Evolutionary conservation across 2,888 invertebrate genomes (phyloP), one percentile per base, ranked within the genome.

Genomic region (Caenorhabditis plicata): DNA sequence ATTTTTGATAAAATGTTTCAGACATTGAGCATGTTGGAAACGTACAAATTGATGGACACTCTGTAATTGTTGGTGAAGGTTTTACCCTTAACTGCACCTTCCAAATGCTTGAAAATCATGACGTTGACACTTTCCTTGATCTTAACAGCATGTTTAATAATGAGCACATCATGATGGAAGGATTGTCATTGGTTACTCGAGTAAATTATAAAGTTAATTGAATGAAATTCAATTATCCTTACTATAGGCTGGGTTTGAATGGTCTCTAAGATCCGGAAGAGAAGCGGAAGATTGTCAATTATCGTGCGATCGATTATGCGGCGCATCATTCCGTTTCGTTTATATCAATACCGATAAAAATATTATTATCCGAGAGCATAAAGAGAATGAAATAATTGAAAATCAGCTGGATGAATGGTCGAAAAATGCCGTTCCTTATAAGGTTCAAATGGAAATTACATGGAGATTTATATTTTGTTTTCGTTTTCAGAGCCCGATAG

Each of bases 121-220:
- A 45, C 23, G 46, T 55, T 32, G 38, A 47, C 41, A 50, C 60
- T 22, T 49, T 70, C 55, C 25, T 70, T 44, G 39, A 74, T 53
- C 13, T 62, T 53, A 53, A 74, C 36, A 19, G 64, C 26, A 47
- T 72, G 69, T 54, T 74, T 54, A 51, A 74, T 60, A 31, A 68
- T 50, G 55, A 70, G 35, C 53, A 56, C 47, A 49, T 74, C 49
- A 17, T 65, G 36, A 43, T 53, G 45, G 56, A 56, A 23, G 62
- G 62, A 4, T 36, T 56, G 19, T 55, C 50, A n/a, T 47, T 50
- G 46, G 55, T 45, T 2, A 42, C 38, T 23, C 49, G 33, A 15
- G 50, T 54, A 5, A 23, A 33, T n/a, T n/a, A n/a, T n/a, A n/a
- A n/a, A n/a, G n/a, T n/a, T n/a, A n/a, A n/a, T n/a, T n/a, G n/a